Conservation (phyloP, 2,797 vertebrate species). For the Triplophysa yarkandensis region DNA sequence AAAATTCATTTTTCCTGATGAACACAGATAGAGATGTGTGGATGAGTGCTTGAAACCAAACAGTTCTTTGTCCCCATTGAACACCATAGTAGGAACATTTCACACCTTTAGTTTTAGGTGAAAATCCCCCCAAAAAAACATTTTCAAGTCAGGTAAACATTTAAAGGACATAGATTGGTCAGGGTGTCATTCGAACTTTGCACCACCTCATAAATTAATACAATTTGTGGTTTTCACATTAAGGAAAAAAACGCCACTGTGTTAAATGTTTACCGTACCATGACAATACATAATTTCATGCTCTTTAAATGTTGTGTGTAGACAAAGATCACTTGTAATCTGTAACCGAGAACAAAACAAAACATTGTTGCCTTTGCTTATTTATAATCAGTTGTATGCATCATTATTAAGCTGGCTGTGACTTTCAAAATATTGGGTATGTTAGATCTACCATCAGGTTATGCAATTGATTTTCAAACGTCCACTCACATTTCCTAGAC, state of each 20-base stretch:
- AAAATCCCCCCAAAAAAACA: too few species aligned
- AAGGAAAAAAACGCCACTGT: too few species aligned
- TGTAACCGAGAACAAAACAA: neutral
- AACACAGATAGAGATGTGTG: too few species aligned
- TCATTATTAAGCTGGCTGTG: conserved; percentile 7
- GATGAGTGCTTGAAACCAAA: too few species aligned
- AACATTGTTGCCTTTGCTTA: conserved; percentile 8
- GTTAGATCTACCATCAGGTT: conserved; percentile 6
- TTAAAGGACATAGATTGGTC: neutral
- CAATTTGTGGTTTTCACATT: neutral
- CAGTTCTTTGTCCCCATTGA: too few species aligned
- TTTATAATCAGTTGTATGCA: conserved; percentile 25
- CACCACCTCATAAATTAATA: neutral
- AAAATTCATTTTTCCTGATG: too few species aligned
- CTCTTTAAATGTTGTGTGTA: neutral
- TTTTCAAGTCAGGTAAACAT: too few species aligned
- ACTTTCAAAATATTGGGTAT: neutral
- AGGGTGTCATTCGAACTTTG: neutral
- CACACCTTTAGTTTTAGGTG: too few species aligned
- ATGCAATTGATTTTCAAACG: neutral
- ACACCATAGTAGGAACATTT: too few species aligned
- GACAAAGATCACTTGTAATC: neutral
- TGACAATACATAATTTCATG: neutral
- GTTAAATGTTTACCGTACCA: too few species aligned
- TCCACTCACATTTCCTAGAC: neutral